phyloP scores from a whole-genome alignment of 2,797 vertebrate genomes.

The Ctenopoma multispine region DNA sequence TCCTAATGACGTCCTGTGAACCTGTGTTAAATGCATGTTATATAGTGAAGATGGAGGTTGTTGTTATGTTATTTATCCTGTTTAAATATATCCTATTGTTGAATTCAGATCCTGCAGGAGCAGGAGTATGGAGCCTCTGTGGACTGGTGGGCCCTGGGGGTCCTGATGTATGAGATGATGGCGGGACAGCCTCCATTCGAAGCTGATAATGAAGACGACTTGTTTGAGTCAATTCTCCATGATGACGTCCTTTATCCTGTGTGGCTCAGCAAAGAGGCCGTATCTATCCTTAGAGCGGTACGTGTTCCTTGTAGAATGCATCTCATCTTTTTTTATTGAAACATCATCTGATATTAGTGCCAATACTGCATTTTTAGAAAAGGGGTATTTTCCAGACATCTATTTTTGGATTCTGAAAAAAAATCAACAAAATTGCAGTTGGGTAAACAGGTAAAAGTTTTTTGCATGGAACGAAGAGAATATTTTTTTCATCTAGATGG shows the following conservation, averaged over 20 bases:
- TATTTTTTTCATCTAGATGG: too few species aligned
- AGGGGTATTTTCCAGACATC: too few species aligned
- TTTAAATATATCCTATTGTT: constrained; percentile 8
- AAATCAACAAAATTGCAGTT: too few species aligned
- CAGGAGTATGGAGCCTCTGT: constrained; percentile 95
- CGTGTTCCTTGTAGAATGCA: constrained; percentile 46
- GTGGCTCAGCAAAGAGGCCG: constrained; percentile 98
- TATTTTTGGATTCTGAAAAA: too few species aligned
- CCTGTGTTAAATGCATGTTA: not conserved
- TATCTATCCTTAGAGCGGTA: constrained; percentile 96
- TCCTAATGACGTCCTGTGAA: not conserved
- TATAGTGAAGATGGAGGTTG: not conserved
- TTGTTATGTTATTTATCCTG: not conserved
- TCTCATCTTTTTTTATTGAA: too few species aligned
- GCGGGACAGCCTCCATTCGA: constrained; percentile 97
- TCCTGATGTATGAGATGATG: constrained; percentile 99
- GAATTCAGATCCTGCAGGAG: constrained; percentile 93
- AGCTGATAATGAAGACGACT: constrained; percentile 96
- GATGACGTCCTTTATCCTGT: constrained; percentile 98
- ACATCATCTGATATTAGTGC: too few species aligned
- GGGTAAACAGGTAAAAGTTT: too few species aligned
- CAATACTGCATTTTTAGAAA: too few species aligned
- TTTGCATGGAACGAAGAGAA: too few species aligned
- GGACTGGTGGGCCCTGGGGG: constrained; percentile 98
- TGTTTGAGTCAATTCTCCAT: constrained; percentile 97